Percentiles rank a stretch among this genome's conserved stretches.
Conservation (phyloP, 1,140 invertebrate species). For the Drosophila albomicans region DNA sequence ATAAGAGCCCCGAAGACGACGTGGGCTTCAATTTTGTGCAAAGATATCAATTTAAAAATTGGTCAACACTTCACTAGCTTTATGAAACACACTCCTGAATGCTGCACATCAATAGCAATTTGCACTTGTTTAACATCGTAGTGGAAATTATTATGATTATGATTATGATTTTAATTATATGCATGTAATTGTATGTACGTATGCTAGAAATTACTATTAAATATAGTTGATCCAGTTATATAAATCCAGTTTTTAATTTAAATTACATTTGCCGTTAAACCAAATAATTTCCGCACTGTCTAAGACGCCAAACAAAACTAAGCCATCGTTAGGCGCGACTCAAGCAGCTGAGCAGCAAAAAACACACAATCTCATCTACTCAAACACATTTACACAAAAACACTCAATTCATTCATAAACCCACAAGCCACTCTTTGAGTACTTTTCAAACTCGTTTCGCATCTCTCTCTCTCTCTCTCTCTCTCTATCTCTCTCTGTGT, state of each 20-base stretch:
- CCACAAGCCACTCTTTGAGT: conserved; percentile 62
- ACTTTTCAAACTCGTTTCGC: conserved; percentile 26
- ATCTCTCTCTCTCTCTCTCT: conserved; percentile 7
- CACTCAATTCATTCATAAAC: conserved; percentile 77
- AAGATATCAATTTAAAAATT: not conserved
- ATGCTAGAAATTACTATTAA: conserved; percentile 27
- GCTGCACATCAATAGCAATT: conserved; percentile 13
- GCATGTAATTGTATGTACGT: not conserved
- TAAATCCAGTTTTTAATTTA: conserved; percentile 42
- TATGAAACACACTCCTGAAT: not conserved
- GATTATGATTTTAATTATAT: too few relatives aligned
- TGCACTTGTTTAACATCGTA: conserved; percentile 14
- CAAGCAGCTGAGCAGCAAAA: conserved; percentile 42
- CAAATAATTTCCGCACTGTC: conserved; percentile 74
- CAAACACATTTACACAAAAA: not conserved
- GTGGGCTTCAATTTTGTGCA: conserved; percentile 9
- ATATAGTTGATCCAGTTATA: conserved; percentile 62
- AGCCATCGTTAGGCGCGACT: conserved; percentile 58
- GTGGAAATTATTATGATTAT: conserved; percentile 8
- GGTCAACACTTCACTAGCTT: conserved; percentile 15
- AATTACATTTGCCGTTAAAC: conserved; percentile 65
- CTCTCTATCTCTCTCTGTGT: not conserved
- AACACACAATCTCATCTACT: conserved; percentile 9
- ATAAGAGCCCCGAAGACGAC: not conserved
- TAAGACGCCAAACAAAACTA: conserved; percentile 62